Percentiles rank a stretch among this genome's conserved stretches.
Conservation (phyloP, 92 coral and sea anemone species). For the Umimayanthus kanabou region DNA sequence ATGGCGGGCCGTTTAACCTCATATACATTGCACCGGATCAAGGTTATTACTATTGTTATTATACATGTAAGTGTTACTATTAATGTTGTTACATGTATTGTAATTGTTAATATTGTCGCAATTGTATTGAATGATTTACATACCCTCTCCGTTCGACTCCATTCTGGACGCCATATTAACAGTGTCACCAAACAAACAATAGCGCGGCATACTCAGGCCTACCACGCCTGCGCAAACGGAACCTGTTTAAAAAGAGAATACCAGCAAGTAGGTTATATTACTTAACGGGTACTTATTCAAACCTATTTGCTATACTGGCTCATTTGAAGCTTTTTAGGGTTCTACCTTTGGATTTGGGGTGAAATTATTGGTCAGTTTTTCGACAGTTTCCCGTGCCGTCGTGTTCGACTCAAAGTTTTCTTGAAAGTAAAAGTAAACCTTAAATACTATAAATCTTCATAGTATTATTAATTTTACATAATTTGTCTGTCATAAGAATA, state of each 20-base stretch:
- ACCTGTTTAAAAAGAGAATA: slow-evolving; percentile 47
- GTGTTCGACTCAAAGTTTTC: not conserved
- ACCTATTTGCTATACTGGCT: not conserved
- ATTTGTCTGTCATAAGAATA: no score
- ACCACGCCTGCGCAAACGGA: slow-evolving; percentile 96
- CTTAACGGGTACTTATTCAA: not conserved
- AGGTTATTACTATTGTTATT: no score
- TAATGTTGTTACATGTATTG: no score
- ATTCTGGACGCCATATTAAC: slow-evolving; percentile 94
- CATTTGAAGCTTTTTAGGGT: not conserved
- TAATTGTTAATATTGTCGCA: no score
- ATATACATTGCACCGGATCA: no score
- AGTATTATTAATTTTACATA: no score
- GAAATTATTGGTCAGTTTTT: not conserved
- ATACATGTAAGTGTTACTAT: no score
- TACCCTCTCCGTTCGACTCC: slow-evolving; percentile 94
- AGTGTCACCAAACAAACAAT: slow-evolving; percentile 95
- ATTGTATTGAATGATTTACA: not conserved
- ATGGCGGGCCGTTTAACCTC: no score
- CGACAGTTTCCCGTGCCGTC: not conserved
- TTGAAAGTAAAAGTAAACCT: not conserved
- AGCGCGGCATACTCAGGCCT: slow-evolving; percentile 95
- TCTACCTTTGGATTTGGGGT: not conserved
- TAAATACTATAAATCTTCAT: not conserved
- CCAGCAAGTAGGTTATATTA: not conserved